Percentiles rank a stretch among this genome's conserved stretches.
These are phyloP conservation scores for Patiria pectinifera DNA, from an alignment of 53 echinoderm and acorn worm species.

Conservation along the genomic window DNA sequence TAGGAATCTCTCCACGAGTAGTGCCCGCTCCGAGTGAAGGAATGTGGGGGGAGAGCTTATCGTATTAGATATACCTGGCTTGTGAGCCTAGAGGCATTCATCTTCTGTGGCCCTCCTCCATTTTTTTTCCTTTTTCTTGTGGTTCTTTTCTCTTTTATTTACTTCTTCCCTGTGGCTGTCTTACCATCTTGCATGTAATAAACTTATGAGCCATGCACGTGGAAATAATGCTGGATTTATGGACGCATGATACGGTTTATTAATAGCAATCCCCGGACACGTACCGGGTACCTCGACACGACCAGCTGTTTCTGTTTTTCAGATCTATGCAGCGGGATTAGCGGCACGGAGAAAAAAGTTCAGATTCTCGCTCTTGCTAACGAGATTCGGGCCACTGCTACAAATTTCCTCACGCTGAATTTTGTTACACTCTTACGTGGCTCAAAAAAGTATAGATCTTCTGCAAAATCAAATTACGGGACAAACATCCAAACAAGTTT, in stretches of 20 bases:
- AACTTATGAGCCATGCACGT: conserved; percentile 65
- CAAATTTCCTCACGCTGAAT: background rate
- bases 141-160: background rate
- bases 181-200: conserved; percentile 48
- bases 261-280: conserved; percentile 63
- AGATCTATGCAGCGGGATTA: conserved; percentile 27
- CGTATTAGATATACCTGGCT: conserved; percentile 62
- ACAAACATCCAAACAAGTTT: conserved; percentile 19
- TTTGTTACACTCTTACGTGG: background rate
- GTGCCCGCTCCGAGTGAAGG: conserved; percentile 29
- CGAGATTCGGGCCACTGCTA: conserved; percentile 15
- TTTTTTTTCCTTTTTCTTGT: background rate
- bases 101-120: background rate
- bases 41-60: conserved; percentile 49
- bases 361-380: background rate
- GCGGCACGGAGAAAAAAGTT: background rate
- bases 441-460: background rate
- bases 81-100: conserved; percentile 43
- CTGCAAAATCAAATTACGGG: conserved; percentile 20
- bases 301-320: conserved; percentile 64
- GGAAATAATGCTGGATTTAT: conserved; percentile 62
- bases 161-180: conserved; percentile 16
- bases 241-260: conserved; percentile 64
- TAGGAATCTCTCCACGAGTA: background rate
- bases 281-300: conserved; percentile 52